Conservation (phyloP, 1,140 invertebrate genomes). For the Hesperophylax magnus region DNA sequence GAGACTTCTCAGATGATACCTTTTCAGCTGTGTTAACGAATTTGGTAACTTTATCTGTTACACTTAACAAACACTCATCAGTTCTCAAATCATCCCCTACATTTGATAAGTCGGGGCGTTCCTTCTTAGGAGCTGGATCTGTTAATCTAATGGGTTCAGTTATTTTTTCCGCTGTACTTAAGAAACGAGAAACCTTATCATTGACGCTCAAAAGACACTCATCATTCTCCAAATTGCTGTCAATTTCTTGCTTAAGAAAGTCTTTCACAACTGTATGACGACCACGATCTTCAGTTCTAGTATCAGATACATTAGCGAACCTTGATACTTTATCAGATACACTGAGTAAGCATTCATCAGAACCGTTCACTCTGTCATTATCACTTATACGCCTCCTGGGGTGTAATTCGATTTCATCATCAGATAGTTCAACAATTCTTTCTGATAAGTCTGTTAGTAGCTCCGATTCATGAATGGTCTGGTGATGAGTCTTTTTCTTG, state of each 20-base stretch:
- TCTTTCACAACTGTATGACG: conserved; percentile 63
- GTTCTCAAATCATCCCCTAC: conserved; percentile 71
- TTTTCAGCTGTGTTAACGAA: conserved; percentile 74
- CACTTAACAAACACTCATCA: conserved; percentile 72
- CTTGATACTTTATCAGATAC: conserved; percentile 76
- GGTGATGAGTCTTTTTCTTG: conserved; percentile 60
- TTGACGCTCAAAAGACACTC: conserved; percentile 77
- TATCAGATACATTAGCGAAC: conserved; percentile 69
- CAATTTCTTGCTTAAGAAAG: conserved; percentile 61
- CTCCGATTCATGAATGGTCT: conserved; percentile 68
- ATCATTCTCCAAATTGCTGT: conserved; percentile 72
- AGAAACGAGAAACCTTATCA: conserved; percentile 77
- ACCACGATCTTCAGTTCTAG: conserved; percentile 62
- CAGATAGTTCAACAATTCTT: conserved; percentile 71
- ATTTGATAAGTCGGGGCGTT: conserved; percentile 68
- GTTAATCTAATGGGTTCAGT: conserved; percentile 64
- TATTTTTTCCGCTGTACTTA: conserved; percentile 74
- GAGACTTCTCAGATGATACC: conserved; percentile 63
- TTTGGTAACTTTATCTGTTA: conserved; percentile 75
- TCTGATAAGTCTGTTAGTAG: conserved; percentile 60
- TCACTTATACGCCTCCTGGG: conserved; percentile 61
- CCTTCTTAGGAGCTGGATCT: conserved; percentile 65
- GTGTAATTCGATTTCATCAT: conserved; percentile 66
- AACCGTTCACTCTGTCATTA: conserved; percentile 59
- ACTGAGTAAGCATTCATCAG: conserved; percentile 72